Base-by-base conservation (phyloP, 2,113 vertebrate species). In the Ptilorrhoa leucosticta region DNA sequence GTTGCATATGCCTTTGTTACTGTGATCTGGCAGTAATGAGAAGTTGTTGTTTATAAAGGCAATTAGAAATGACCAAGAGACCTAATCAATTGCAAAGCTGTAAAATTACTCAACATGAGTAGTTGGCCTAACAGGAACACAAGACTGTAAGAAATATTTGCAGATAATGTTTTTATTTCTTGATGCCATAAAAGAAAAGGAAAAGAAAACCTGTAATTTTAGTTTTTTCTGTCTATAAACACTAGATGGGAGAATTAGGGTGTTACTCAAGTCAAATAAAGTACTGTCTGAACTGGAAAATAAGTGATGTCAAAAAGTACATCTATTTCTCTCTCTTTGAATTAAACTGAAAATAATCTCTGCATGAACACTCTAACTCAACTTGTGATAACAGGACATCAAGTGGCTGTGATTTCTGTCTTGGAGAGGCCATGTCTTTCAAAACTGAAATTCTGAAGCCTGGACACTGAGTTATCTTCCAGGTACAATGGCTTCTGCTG, bases 31-130 rank as follows among this genome's bases (percentile, higher is more conserved):
- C 17, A 83, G 75, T 73, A 86, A 90, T 18, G 8, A 83, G 63
- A 57, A 65, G 15, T 4, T 83, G 28, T 76, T 90, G 76, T 69
- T 93, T 80, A 76, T 86, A 77, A 79, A 79, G 64, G 58, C 39
- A 88, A 88, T 82, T 79, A 94, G 31, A 93, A 60, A 83, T 83
- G 54, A 90, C 80, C 76, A 69, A 89, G 86, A 80, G 45, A 86
- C 16, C 24, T 53, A 60, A 48, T 37, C 44, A 76, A 6, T 28
- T 83, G 17, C 26, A 57, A 4, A 45, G 48, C 19, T 89, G 22
- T 85, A 80, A 37, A 69, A 51, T 83, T 77, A 81, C 23, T 90
- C 50, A 88, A 23, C 21, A 40, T 44, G 24, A 78, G 26, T 66
- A 76, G 24, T 6, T 86, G 54, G 37, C 48, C 20, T 90, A 65